A percentile compares a stretch with the other conserved stretches of the same genome.
Conservation (phyloP, 2,113 vertebrate species). For the Bambusicola thoracicus region DNA sequence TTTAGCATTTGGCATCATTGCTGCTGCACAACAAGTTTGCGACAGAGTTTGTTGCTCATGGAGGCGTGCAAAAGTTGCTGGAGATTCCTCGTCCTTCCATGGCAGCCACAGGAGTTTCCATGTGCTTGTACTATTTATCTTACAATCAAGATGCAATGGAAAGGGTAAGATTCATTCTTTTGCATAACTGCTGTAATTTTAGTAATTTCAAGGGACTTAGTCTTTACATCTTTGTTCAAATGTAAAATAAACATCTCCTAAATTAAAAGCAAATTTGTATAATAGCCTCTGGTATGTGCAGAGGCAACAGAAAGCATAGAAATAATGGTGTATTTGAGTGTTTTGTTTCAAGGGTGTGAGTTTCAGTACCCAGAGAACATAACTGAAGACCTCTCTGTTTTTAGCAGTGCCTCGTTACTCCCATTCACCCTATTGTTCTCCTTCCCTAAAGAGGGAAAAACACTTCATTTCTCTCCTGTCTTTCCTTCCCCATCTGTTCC, state of each 20-base stretch:
- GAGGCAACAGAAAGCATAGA: neutral
- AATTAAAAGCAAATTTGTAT: neutral
- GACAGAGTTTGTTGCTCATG: slow-evolving; percentile 97
- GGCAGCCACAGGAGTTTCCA: slow-evolving; percentile 97
- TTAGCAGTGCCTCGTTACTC: neutral
- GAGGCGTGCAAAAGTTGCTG: slow-evolving; percentile 95
- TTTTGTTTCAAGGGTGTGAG: neutral
- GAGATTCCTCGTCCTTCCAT: slow-evolving; percentile 98
- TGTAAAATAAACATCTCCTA: neutral
- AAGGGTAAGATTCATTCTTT: slow-evolving; percentile 80
- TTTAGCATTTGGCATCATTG: slow-evolving; percentile 95
- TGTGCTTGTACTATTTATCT: slow-evolving; percentile 98
- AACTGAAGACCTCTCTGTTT: neutral
- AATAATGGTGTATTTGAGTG: neutral
- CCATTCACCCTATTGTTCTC: neutral
- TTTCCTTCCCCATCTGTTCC: neutral
- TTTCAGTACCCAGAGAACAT: neutral
- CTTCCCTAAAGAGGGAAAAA: neutral
- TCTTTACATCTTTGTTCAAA: neutral
- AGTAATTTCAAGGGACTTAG: rapidly evolving
- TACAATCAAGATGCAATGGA: slow-evolving; percentile 99
- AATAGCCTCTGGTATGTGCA: neutral
- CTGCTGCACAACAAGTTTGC: slow-evolving; percentile 99
- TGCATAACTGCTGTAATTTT: neutral
- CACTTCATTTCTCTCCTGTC: neutral